Evolutionary conservation across 2,888 invertebrate genomes (phyloP), one percentile per base, ranked within the genome.

Genomic region (Chymomyza fuscimana): DNA sequence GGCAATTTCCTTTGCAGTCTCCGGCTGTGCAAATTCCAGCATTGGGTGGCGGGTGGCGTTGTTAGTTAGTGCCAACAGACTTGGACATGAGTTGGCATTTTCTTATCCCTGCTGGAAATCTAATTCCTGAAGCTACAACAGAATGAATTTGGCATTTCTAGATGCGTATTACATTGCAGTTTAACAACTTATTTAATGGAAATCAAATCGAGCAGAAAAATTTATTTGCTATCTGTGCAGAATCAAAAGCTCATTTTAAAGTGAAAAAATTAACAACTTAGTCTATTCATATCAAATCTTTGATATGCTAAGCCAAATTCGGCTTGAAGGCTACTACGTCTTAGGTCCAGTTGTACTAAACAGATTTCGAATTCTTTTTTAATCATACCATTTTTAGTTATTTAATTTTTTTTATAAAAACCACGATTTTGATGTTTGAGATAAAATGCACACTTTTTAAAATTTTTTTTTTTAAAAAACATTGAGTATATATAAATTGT

Each of bases 121-220:
- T 59, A 64, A 74, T 67, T 80, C 77, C 78, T 78, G 63, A 62
- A 63, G 68, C 46, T 71, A 75, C 74, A 61, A 15, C 73, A 69
- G 69, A 75, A 72, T 77, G 77, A 80, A 73, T 78, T 36, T 32
- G 32, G 32, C 32, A 32, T 32, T 32, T 32, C 32, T 63, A 54
- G 70, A 61, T 58, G 10, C 61, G 60, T 74, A 87, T 90, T 87
- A 90, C 89, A 46, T 86, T 88, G 87, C 88, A 78, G 74, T 82
- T 88, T 81, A 77, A 78, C 81, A 84, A 78, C 76, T 79, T 86
- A 80, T 86, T 82, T 87, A 89, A 88, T 88, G 86, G 77, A 82
- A 81, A 87, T 80, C 86, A 90, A 91, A 90, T 91, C 88, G 91
- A 89, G 86, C 87, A 87, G 89, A 90, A 90, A 86, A 86, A 78